Base-by-base conservation (phyloP, 2,797 vertebrate species). In the Pelodytes ibericus region DNA sequence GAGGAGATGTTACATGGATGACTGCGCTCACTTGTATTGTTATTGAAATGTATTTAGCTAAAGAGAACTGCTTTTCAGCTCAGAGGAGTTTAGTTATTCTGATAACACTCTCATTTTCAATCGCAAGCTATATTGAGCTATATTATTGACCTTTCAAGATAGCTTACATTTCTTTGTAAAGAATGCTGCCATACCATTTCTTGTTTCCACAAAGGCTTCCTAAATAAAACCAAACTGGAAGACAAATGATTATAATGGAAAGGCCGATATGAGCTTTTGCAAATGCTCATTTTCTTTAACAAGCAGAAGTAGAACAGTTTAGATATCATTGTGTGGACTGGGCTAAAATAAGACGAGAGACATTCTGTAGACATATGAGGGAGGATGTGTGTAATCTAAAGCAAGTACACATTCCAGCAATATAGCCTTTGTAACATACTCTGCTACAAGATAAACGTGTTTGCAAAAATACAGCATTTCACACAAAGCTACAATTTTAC, bases 121-220 rank as follows among this genome's bases (percentile, higher is more conserved):
- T 72, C 67, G 41, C 57, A 72, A 61, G 70, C 25, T 79, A 79
- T 69, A 72, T 66, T 51, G 27, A 69, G 77, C 71, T 74, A 71
- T 72, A 79, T 79, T 79, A 79, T 68, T 79, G 77, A 79, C 77
- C 77, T 74, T 74, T 79, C 77, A 79, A 74, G 77, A 79, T 79
- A 73, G 61, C 77, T 79, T 79, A 79, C 71, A 62, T 69, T 79
- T 73, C 71, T 60, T 79, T 68, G 74, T 74, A 72, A 68, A 72
- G 56, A 79, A 72, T 79, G 77, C 70, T 66, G 68, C 71, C 36
- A 66, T 66, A 79, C 64, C 58, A 57, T 74, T 79, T 69, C 64
- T 57, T 41, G 53, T 24, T 68, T 36, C 61, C 56, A 56, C 47
- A 72, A 65, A 67, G 30, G 76, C 62, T 67, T 79, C 58, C 57